Evolutionary conservation across 2,113 vertebrate genomes (phyloP).

Genomic region (Sinocyclocheilus anshuiensis): DNA sequence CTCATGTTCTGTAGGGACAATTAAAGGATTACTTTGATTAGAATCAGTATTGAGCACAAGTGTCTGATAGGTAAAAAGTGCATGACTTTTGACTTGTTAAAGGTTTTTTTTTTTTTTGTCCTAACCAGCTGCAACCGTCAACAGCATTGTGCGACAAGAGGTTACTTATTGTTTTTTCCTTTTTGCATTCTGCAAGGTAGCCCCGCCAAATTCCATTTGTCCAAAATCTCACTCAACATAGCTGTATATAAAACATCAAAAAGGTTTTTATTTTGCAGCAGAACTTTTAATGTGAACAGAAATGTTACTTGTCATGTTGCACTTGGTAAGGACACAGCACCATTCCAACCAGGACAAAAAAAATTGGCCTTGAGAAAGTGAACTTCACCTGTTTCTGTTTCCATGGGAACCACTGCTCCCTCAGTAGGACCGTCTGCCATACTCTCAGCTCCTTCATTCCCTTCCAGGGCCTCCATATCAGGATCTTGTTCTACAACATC

Average conservation of each 20-base stretch:
- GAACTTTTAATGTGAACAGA: background rate
- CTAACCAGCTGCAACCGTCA: too few species aligned
- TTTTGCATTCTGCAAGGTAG: too few species aligned
- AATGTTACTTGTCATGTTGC: background rate
- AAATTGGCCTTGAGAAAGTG: background rate
- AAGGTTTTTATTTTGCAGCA: background rate
- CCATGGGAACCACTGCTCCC: slow-evolving; percentile 75
- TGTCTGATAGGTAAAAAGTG: background rate
- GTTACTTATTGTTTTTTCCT: too few species aligned
- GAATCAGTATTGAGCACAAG: background rate
- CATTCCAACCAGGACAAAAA: background rate
- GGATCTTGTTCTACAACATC: slow-evolving; percentile 79
- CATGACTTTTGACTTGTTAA: background rate
- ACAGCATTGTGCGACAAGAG: too few species aligned
- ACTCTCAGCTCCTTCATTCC: slow-evolving; percentile 75
- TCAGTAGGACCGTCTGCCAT: slow-evolving; percentile 75
- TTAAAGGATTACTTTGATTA: slow-evolving; percentile 46
- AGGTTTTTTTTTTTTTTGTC: too few species aligned
- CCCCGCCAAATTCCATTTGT: background rate
- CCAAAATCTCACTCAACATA: background rate
- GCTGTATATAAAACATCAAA: too few species aligned
- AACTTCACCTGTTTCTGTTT: slow-evolving; percentile 79
- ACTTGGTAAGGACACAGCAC: background rate
- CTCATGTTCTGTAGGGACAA: slow-evolving; percentile 84
- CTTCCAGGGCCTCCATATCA: slow-evolving; percentile 77